Evolutionary conservation across 64 coral and sea anemone genomes (phyloP).

Genomic region (Montipora capricornis): DNA sequence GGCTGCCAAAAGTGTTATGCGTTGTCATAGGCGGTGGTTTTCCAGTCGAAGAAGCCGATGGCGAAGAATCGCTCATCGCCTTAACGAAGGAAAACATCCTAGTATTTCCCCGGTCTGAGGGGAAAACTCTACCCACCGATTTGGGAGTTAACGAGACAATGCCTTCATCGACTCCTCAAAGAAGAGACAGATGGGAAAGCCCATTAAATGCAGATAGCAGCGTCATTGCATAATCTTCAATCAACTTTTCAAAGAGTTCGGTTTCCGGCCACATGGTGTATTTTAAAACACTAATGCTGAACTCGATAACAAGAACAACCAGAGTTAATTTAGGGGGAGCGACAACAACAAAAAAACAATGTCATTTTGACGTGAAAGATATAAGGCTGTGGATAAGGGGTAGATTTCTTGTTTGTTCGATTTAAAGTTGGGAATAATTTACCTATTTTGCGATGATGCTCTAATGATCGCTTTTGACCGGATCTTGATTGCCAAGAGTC

Average conservation of each 20-base stretch:
- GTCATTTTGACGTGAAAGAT: not conserved
- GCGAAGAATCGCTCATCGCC: conserved; percentile 27
- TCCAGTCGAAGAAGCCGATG: conserved; percentile 61
- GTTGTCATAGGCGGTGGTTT: conserved; percentile 40
- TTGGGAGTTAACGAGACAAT: conserved; percentile 15
- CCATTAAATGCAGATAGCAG: conserved; percentile 42
- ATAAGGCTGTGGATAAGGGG: not conserved
- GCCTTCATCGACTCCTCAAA: conserved; percentile 18
- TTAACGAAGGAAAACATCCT: conserved; percentile 67
- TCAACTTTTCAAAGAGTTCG: conserved; percentile 6
- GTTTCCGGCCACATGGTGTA: conserved; percentile 54
- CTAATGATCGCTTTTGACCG: not conserved
- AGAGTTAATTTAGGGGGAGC: not conserved
- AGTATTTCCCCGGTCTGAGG: not conserved
- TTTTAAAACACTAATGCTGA: conserved; percentile 6
- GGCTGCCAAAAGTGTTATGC: conserved; percentile 80
- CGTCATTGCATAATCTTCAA: conserved; percentile 49
- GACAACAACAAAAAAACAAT: not conserved
- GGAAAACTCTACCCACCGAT: conserved; percentile 1
- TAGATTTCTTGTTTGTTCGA: conserved; percentile 12
- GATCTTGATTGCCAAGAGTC: not conserved
- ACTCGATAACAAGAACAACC: conserved; percentile 28
- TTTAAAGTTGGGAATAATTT: not conserved
- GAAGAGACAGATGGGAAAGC: conserved; percentile 31
- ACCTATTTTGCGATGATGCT: not conserved